phyloP scores from a whole-genome alignment of 2,797 vertebrate genomes.

The Petrocephalus schoutedeni region DNA sequence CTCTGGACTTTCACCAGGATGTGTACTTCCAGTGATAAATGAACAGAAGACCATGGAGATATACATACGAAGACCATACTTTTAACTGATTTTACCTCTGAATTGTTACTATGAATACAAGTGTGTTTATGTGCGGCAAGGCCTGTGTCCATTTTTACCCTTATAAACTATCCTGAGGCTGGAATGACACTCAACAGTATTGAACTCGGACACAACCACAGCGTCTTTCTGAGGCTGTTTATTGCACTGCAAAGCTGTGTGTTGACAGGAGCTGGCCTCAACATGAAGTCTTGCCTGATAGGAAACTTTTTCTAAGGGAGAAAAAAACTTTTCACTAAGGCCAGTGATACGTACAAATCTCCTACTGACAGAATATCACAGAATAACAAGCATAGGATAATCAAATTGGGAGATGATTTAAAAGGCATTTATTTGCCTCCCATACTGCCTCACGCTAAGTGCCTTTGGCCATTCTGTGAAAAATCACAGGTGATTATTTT shows the following conservation, averaged over 20 bases:
- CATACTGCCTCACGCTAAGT: neutral
- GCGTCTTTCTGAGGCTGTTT: neutral
- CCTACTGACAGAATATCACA: neutral
- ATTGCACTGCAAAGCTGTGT: neutral
- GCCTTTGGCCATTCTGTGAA: neutral
- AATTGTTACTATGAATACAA: neutral
- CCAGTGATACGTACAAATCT: neutral
- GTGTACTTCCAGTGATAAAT: neutral
- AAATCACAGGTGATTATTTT: neutral
- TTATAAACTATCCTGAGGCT: neutral
- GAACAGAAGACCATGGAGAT: neutral
- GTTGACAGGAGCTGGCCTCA: neutral
- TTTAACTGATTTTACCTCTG: neutral
- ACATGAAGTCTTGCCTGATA: neutral
- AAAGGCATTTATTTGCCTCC: neutral
- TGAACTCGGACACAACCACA: neutral
- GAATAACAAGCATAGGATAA: neutral
- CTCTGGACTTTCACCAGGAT: neutral
- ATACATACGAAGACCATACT: neutral
- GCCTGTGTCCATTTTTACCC: neutral
- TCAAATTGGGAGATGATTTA: conserved; percentile 1
- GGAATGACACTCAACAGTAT: neutral
- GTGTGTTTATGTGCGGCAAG: neutral
- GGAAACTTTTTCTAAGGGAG: conserved; percentile 8
- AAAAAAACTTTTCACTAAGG: neutral